Base-by-base conservation (phyloP, 2,888 invertebrate genomes). In the Scotopteryx bipunctaria region DNA sequence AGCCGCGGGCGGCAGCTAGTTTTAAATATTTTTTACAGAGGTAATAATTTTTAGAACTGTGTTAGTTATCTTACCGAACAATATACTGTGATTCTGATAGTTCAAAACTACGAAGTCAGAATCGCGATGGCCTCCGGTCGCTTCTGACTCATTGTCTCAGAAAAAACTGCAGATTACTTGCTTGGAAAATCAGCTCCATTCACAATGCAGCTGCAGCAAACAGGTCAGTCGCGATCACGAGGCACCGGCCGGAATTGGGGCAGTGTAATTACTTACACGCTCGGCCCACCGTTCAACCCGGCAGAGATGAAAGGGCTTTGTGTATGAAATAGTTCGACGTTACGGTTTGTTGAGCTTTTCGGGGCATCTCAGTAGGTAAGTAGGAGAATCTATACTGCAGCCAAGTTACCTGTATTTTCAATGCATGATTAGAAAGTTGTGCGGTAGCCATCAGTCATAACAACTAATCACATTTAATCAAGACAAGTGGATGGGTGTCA, bases 211-310 rank as follows among this genome's bases (percentile, higher is more conserved):
- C 36, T 29, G 41, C 55, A 58, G 66, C 68, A 78, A 78, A 66
- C 73, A 70, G 76, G 75, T 76, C 78, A 79, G 67, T 55, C 59
- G 64, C 68, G 74, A 74, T 66, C 69, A 67, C 56, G 64, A 65
- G 62, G 65, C 64, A 69, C 65, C 68, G 71, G 77, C 56, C 43
- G 51, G 77, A 84, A 84, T 80, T 83, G 69, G 85, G 81, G 77
- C 83, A 78, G 72, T 71, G 78, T 79, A 83, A 83, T 84, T 82
- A 83, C 79, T 81, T 76, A 78, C 77, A 80, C 75, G 73, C 72
- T 69, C 70, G 66, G 62, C 55, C 61, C 63, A 64, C 69, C 76
- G 76, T 66, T 68, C 64, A 65, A 71, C 62, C 71, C 77, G 76
- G 57, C 60, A 65, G 76, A 71, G 73, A 76, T 79, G 77, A 83